Evolutionary conservation across 2,113 vertebrate species (phyloP).

Genomic region (Rostratula benghalensis): DNA sequence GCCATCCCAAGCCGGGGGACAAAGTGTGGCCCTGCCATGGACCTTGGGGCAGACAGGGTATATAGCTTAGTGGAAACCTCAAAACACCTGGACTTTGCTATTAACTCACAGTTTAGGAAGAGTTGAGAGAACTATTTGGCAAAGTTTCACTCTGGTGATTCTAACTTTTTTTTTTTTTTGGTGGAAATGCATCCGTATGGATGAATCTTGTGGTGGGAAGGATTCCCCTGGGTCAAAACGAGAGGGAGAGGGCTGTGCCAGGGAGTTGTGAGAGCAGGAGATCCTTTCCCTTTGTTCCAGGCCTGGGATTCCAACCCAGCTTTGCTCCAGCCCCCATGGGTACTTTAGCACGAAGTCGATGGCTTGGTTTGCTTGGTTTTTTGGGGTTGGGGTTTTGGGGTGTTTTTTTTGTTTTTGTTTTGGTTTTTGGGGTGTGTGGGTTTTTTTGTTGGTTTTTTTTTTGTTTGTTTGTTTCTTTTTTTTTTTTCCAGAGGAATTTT

Average conservation of each 20-base stretch:
- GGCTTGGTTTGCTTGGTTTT: not conserved
- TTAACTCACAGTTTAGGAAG: not conserved
- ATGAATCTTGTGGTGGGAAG: not conserved
- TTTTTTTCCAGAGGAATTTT: conserved; percentile 56
- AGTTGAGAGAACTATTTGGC: not conserved
- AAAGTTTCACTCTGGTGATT: not conserved
- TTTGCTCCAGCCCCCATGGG: not conserved
- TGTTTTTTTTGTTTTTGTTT: too few relatives aligned
- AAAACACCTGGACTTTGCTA: not conserved
- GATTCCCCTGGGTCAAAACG: not conserved
- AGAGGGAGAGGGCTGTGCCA: not conserved
- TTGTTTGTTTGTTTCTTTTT: too few relatives aligned
- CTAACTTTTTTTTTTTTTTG: not conserved
- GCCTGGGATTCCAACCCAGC: not conserved
- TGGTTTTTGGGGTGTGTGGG: too few relatives aligned
- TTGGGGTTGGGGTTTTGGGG: too few relatives aligned
- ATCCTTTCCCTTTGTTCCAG: conserved; percentile 33
- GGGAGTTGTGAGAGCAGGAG: not conserved
- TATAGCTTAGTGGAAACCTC: not conserved
- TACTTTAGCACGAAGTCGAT: not conserved
- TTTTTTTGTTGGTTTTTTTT: too few relatives aligned
- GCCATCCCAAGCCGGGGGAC: not conserved
- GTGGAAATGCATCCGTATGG: not conserved
- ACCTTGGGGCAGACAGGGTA: not conserved
- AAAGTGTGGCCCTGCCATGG: not conserved